Percentiles rank a stretch among this genome's conserved stretches.
These are phyloP conservation scores for Anolis sagrei DNA, from an alignment of 2,113 vertebrate species.

Conservation along the genomic window DNA sequence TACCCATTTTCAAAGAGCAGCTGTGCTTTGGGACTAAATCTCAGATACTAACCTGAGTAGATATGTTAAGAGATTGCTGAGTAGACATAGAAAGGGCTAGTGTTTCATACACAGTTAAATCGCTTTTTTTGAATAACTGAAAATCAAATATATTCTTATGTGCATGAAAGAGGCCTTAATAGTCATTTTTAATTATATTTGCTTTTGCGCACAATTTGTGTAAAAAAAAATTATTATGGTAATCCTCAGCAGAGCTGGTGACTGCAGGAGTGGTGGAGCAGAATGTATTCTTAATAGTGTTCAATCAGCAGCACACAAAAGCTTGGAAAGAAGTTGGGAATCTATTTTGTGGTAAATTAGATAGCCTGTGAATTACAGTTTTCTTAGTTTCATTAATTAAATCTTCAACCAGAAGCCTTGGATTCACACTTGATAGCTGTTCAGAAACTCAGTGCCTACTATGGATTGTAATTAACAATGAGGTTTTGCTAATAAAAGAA, in stretches of 20 bases:
- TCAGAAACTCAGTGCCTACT: constrained; percentile 61
- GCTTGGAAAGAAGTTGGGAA: constrained; percentile 41
- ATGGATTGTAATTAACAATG: constrained; percentile 66
- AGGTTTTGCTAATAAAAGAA: constrained; percentile 46
- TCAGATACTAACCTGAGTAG: not conserved
- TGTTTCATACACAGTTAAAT: constrained; percentile 43
- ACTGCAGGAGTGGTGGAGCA: not conserved
- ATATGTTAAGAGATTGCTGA: not conserved
- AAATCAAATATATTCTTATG: constrained; percentile 55
- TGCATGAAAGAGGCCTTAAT: constrained; percentile 44
- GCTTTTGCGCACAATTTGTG: not conserved
- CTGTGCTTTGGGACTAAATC: no score
- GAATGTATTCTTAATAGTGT: constrained; percentile 33
- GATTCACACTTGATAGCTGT: constrained; percentile 68
- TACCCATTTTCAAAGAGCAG: not conserved
- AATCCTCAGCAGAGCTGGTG: not conserved
- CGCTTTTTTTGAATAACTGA: constrained; percentile 23
- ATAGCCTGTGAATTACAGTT: constrained; percentile 65
- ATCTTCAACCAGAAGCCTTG: constrained; percentile 56
- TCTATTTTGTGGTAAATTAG: constrained; percentile 50
- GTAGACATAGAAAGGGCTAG: not conserved
- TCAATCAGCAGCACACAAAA: constrained; percentile 45
- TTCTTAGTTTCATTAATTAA: constrained; percentile 63
- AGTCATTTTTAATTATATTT: not conserved
- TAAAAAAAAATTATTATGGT: not conserved